phyloP scores from a whole-genome alignment of 2,888 invertebrate species.

The Perizoma flavofasciatum region DNA sequence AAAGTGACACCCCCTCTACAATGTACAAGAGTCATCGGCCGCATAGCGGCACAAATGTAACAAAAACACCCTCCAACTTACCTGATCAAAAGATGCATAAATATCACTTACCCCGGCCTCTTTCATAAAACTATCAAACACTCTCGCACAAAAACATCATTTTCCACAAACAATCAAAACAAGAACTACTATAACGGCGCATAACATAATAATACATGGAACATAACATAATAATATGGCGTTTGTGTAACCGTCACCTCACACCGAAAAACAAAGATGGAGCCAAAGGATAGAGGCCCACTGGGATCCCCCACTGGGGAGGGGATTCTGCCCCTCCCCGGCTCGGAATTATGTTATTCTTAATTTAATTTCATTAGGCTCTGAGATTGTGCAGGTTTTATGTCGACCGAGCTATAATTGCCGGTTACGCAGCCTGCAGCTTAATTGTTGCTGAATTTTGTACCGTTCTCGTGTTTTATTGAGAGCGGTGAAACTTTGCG shows the following conservation, averaged over 20 bases:
- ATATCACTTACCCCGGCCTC: conserved; percentile 22
- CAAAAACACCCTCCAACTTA: conserved; percentile 18
- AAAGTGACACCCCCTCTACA: not conserved
- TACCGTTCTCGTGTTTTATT: conserved; percentile 36
- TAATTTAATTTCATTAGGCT: conserved; percentile 79
- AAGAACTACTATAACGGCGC: conserved; percentile 33
- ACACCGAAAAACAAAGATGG: conserved; percentile 68
- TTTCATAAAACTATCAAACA: conserved; percentile 31
- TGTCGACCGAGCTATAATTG: conserved; percentile 43
- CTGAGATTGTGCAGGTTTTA: conserved; percentile 61
- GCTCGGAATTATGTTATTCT: conserved; percentile 71
- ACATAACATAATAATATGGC: conserved; percentile 48
- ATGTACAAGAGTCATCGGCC: not conserved
- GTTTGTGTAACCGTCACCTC: conserved; percentile 58
- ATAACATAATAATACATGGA: conserved; percentile 53
- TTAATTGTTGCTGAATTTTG: conserved; percentile 48
- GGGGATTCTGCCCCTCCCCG: conserved; percentile 6
- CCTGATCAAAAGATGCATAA: conserved; percentile 24
- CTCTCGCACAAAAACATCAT: conserved; percentile 37
- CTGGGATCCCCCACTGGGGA: conserved; percentile 7
- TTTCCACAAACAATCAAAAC: conserved; percentile 37
- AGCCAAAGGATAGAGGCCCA: conserved; percentile 32
- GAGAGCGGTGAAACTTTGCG: conserved; percentile 12
- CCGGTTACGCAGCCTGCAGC: conserved; percentile 40
- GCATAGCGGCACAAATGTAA: conserved; percentile 8